Evolutionary conservation across 2,113 vertebrate genomes (phyloP).

Genomic region (Cervus canadensis): DNA sequence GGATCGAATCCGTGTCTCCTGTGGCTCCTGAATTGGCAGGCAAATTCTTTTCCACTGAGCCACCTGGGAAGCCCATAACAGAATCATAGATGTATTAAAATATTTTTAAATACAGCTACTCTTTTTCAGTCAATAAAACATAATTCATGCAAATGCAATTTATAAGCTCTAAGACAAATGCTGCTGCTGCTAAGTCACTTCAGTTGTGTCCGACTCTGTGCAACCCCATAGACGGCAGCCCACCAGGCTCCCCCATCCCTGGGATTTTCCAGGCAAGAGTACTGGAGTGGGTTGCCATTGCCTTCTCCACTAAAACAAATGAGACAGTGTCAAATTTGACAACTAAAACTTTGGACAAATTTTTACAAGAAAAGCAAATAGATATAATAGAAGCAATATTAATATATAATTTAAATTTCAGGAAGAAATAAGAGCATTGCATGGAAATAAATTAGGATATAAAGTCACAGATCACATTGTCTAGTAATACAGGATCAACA

Average conservation of each 20-base stretch:
- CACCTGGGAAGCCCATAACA: neutral
- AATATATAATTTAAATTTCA: neutral
- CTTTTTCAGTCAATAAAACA: slow-evolving; percentile 1
- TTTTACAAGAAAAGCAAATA: neutral
- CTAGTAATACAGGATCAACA: neutral
- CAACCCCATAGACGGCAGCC: neutral
- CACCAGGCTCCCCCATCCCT: neutral
- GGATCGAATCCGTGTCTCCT: neutral
- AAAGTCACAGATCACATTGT: neutral
- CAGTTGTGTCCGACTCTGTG: neutral
- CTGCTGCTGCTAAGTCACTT: neutral
- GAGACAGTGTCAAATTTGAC: neutral
- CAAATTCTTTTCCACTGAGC: neutral
- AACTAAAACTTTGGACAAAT: neutral
- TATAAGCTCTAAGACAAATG: neutral
- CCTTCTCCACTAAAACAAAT: neutral
- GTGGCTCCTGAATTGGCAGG: neutral
- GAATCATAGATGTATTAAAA: neutral
- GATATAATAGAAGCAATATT: neutral
- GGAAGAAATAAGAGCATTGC: neutral
- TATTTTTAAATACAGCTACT: neutral
- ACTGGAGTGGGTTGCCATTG: neutral
- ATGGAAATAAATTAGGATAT: neutral
- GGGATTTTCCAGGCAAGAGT: neutral
- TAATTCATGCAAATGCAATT: neutral